Evolutionary conservation across 1,140 invertebrate genomes (phyloP).

Genomic region (Leptoteleia sp.): DNA sequence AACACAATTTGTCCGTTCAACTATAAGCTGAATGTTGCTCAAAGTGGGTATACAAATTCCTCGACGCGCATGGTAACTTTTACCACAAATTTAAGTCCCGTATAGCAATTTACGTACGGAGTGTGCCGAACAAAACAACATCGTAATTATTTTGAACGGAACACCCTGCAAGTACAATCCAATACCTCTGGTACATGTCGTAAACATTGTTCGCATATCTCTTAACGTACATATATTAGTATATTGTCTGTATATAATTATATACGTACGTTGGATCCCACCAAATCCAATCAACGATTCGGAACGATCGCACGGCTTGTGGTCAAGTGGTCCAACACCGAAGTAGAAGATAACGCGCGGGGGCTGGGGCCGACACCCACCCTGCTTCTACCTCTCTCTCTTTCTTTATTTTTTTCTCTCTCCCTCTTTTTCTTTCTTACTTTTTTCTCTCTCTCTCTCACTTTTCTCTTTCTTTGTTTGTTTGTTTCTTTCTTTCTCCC

Average conservation of each 20-base stretch:
- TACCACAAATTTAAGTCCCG: background rate
- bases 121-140: conserved; percentile 21
- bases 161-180: conserved; percentile 1
- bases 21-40: too few relatives aligned
- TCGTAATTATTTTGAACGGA: conserved; percentile 3
- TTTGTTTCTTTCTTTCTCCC: conserved; percentile 42
- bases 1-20: too few relatives aligned
- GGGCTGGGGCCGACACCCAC: conserved; percentile 58
- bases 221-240: conserved; percentile 66
- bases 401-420: background rate
- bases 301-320: conserved; percentile 74
- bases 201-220: conserved; percentile 48
- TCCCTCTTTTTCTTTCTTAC: conserved; percentile 21
- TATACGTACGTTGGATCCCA: conserved; percentile 78
- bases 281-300: conserved; percentile 78
- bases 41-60: background rate
- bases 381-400: conserved; percentile 50
- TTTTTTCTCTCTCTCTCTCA: conserved; percentile 19
- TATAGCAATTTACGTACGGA: conserved; percentile 43
- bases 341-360: conserved; percentile 65
- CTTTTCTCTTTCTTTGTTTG: conserved; percentile 28
- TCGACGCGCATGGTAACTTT: background rate
- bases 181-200: conserved; percentile 22
- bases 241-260: conserved; percentile 69
- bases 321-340: conserved; percentile 75